Base-by-base conservation (phyloP, 1,140 invertebrate species). In the Habropoda laboriosa region DNA sequence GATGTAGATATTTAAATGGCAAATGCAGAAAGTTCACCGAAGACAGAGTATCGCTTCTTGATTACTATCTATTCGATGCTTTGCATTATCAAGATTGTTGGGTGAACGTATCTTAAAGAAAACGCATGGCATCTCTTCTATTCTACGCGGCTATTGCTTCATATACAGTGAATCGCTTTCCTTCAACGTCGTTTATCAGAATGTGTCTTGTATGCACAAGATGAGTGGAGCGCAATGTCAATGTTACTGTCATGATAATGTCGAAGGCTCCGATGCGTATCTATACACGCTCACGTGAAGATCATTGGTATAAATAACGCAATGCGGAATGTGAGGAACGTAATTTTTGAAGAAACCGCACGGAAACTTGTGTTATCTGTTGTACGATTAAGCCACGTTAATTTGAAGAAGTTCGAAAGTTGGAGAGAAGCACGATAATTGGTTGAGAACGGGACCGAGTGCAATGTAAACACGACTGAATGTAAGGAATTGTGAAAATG, bases 231-330 rank as follows among this genome's bases (percentile, higher is more conserved):
- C 64, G 63, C 74, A 77, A 70, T 77, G 64, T 70, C 74, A 70
- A 77, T 70, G 74, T 77, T 77, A 77, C 74, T 40, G 53, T 58
- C 53, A 49, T 27, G 74, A 77, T 70, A 77, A 77, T 77, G 53
- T 47, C 53, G 66, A 77, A 77, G 74, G 53, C 70, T 77, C 24
- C 42, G 53, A 77, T 70, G 42, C 12, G n/a, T 70, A 70, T 58
- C 74, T 58, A 42, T 21, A 51, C 18, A 30, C 53, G 10, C 58
- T 35, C 58, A n/a, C 21, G 42, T 27, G 6, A 10, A 35, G 73
- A 68, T 47, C 38, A 76, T 21, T 51, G 47, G 21, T 77, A 68
- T 70, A 58, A 70, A 57, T 77, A 77, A 75, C 49, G 18, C 55
- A 42, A 58, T 16, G 24, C 21, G 38, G 7, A 42, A 42, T 21